These are phyloP conservation scores for Oreamnos americanus DNA, from an alignment of 2,113 vertebrate species.

Conservation along the genomic window DNA sequence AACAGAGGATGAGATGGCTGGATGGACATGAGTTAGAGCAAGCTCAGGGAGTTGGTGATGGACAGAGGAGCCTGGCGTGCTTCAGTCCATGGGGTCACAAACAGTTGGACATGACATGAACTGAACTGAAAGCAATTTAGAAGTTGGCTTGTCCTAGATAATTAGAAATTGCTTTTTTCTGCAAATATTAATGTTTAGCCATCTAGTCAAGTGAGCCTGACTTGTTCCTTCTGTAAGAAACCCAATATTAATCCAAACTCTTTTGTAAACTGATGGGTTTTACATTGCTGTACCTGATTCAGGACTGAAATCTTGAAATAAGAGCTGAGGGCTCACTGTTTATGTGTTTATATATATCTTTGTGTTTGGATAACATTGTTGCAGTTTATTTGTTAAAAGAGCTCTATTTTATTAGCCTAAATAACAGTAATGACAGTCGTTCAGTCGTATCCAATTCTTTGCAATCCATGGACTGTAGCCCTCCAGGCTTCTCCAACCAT, in stretches of 20 bases:
- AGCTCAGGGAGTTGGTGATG: not conserved
- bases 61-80: not conserved
- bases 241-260: not conserved
- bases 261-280: not conserved
- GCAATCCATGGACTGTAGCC: not conserved
- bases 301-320: not conserved
- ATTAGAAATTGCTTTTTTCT: not conserved
- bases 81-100: not conserved
- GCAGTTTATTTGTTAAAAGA: not conserved
- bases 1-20: not conserved
- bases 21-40: rapidly evolving
- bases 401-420: not conserved
- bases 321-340: not conserved
- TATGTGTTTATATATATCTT: not conserved
- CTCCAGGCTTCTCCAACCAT: not conserved
- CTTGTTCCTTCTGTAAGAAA: not conserved
- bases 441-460: not conserved
- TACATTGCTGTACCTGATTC: not conserved
- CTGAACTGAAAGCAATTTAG: not conserved
- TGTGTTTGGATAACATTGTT: not conserved
- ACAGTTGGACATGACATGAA: not conserved
- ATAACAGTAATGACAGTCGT: not conserved
- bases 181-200: not conserved
- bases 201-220: not conserved
- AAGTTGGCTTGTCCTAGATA: not conserved